Base-by-base conservation (phyloP, 2,113 vertebrate genomes). In the Coptodon rendalli region DNA sequence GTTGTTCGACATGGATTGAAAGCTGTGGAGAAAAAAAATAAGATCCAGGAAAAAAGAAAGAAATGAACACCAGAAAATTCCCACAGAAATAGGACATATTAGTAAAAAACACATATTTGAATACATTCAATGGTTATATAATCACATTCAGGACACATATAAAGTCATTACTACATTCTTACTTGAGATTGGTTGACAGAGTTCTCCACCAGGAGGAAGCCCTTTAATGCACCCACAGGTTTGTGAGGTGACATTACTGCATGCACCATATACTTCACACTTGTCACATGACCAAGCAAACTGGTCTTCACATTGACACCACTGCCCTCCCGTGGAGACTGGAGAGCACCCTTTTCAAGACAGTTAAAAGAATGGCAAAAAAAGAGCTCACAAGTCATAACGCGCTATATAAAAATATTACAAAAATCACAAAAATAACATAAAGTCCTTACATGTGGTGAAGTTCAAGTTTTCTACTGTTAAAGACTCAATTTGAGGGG, bases 261-360 rank as follows among this genome's bases (percentile, higher is more conserved):
- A 95, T 2, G 54, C 14, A 9, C 83, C 45, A 9, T 83, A 86
- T 3, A 1, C 7, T 7, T 19, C 3, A 84, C 94, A 95, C 54
- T 19, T 81, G 76, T 92, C 63, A 83, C 88, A 91, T 29, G 89
- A 78, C 91, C 88, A 95, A 11, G 52, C 22, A 81, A 84, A 94
- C 2, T 22, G 7, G 1, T 90, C 71, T 85, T 93, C 92, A 86
- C 94, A 95, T 1, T 66, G 19, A 90, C 95, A 95, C 66, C 95
- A 95, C 66, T 68, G 68, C 14, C 68, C 82, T 29, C 34, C 78
- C 12, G 10, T 34, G 12, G 78, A 27, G 57, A 76, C 73, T 52
- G 82, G 59, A 63, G 10, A 54, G 54, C 95, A 95, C 29, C 12
- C 95, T 95, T 24, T 48, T 2, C 14, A 63, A 40, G 19, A 71